A percentile compares a stretch with the other conserved stretches of the same genome.
These are phyloP conservation scores for Turritopsis rubra DNA, from an alignment of 30 jellyfish, hydroid and myxozoan genomes.

Conservation along the genomic window DNA sequence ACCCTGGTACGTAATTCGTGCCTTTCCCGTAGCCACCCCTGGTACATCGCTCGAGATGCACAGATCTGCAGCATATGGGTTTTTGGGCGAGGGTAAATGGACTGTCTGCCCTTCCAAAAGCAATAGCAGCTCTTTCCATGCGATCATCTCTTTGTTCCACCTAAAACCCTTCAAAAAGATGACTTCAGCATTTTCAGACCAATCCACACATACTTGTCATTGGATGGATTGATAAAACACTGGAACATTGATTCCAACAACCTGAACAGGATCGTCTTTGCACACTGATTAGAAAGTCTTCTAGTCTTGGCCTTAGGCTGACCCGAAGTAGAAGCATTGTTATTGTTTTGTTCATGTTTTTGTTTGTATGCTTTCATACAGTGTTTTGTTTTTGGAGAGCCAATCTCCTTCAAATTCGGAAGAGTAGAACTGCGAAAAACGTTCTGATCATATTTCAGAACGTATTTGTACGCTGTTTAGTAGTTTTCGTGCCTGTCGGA, in stretches of 20 bases:
- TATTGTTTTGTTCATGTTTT: neutral
- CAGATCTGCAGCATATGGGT: constrained; percentile 25
- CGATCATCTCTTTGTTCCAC: constrained; percentile 29
- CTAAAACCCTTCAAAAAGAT: constrained; percentile 39
- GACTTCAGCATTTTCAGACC: constrained; percentile 28
- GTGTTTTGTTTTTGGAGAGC: constrained; percentile 37
- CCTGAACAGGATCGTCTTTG: constrained; percentile 24
- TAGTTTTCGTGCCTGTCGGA: neutral
- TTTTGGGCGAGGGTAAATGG: constrained; percentile 47
- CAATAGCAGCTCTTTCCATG: constrained; percentile 35
- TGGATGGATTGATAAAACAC: constrained; percentile 23
- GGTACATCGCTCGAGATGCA: constrained; percentile 32
- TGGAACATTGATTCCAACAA: constrained; percentile 5
- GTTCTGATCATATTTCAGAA: neutral
- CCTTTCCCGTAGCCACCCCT: constrained; percentile 26
- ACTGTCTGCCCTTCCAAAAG: constrained; percentile 37
- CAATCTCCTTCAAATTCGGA: constrained; percentile 27
- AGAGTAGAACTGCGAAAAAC: constrained; percentile 29
- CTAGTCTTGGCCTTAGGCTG: neutral
- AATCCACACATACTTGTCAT: constrained; percentile 39
- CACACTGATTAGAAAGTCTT: constrained; percentile 23
- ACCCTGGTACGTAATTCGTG: neutral
- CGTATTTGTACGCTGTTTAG: constrained; percentile 37
- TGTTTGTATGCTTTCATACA: constrained; percentile 20
- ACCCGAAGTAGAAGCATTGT: neutral